Percentiles rank a stretch among this genome's conserved stretches.
These are phyloP conservation scores for Oikopleura dioica DNA, from an alignment of 23 tunicate species.

Conservation along the genomic window DNA sequence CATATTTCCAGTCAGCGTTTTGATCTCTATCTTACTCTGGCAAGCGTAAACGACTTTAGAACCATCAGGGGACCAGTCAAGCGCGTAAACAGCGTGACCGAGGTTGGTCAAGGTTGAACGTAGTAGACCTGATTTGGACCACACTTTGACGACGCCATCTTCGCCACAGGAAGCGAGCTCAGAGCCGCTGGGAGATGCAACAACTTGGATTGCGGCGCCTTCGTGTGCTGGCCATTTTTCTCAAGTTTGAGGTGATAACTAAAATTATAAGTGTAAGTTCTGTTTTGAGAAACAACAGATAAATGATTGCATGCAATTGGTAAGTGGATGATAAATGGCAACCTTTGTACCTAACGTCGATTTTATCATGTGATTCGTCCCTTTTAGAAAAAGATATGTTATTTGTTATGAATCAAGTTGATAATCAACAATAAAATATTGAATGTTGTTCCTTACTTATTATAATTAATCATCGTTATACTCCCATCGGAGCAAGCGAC, in stretches of 20 bases:
- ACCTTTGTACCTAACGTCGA: no score
- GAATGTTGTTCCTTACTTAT: not conserved
- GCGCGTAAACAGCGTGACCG: conserved; percentile 31
- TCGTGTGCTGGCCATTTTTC: not conserved
- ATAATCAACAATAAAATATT: no score
- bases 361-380: no score
- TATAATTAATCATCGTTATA: not conserved
- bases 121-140: conserved; percentile 82
- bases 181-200: not conserved
- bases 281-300: no score
- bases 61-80: conserved; percentile 80
- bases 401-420: no score
- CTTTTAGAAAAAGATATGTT: no score
- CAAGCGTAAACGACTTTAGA: conserved; percentile 38
- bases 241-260: not conserved
- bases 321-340: no score
- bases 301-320: no score
- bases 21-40: conserved; percentile 46
- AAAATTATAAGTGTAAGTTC: no score
- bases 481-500: not conserved
- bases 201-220: not conserved
- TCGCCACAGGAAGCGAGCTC: conserved; percentile 23
- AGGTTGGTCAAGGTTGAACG: conserved; percentile 41
- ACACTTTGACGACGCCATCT: conserved; percentile 75
- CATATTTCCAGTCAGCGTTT: conserved; percentile 58